Evolutionary conservation across 2,888 invertebrate genomes (phyloP), one percentile per base, ranked within the genome.

Genomic region (Sphecodes monilicornis): DNA sequence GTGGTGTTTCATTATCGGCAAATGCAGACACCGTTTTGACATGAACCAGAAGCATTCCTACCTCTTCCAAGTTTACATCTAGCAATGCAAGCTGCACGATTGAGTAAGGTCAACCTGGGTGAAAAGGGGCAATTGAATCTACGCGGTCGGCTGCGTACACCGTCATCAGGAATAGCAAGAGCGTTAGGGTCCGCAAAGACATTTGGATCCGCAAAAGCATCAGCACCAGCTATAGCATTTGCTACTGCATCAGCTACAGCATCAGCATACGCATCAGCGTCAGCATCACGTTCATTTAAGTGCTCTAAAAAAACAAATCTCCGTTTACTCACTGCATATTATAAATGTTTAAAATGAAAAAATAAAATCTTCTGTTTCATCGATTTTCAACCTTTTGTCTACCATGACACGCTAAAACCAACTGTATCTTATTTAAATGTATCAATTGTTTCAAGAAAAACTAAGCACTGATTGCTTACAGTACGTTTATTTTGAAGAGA

Each of bases 31-130:
- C 88, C 87, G 41, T 86, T 64, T 22, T 72, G 29, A 64, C 92
- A 92, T 2, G 70, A 32, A 8, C 92, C n/a, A n/a, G n/a, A n/a
- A n/a, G n/a, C 92, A 54, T 91, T 91, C 32, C 72, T 86, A 18
- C 89, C 88, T 54, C 88, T 80, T 70, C 84, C 85, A 5, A 74
- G 76, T 8, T 90, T 32, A 43, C 92, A 91, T 64, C 83, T 87
- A 5, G 81, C 54, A 16, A 89, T 90, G 68, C 91, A 92, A 4
- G 85, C 88, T n/a, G 89, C 77, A 54, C 91, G 86, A 76, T 90
- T 91, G n/a, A n/a, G n/a, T 0, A 87, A 29, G 5, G 74, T 85
- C 1, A 90, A 29, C 88, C 89, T n/a, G 11, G 91, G 87, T 36
- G 75, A 64, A 76, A 86, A 89, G 3, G 92, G 91, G 68, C 92